Percentiles rank a stretch among this genome's conserved stretches.
These are phyloP conservation scores for Plestiodon gilberti DNA, from an alignment of 2,113 vertebrate genomes.

Conservation along the genomic window DNA sequence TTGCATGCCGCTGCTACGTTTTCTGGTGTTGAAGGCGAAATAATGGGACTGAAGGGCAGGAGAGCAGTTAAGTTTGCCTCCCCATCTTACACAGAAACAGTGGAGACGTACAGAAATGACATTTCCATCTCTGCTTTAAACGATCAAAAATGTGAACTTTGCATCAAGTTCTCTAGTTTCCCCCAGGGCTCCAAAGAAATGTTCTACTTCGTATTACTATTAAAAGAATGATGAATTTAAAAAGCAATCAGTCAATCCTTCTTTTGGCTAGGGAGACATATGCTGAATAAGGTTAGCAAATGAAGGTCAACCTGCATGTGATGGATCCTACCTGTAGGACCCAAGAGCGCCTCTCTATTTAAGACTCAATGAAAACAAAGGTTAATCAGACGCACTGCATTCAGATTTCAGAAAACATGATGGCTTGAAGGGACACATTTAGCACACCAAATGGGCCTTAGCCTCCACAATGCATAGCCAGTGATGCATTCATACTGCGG, in stretches of 20 bases:
- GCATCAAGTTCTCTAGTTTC: neutral
- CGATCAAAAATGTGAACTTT: constrained; percentile 6
- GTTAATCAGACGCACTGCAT: constrained; percentile 49
- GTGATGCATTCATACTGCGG: constrained; percentile 45
- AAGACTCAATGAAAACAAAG: constrained; percentile 37
- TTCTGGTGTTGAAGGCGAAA: neutral
- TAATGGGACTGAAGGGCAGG: neutral
- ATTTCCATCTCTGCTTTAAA: neutral
- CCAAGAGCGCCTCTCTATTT: neutral
- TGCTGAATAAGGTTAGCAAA: constrained; percentile 39
- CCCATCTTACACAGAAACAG: neutral
- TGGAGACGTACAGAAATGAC: neutral
- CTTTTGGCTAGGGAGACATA: constrained; percentile 11
- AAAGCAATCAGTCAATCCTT: neutral
- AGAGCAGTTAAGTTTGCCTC: too few species aligned
- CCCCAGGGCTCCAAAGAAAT: constrained; percentile 1
- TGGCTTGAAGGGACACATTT: constrained; percentile 60
- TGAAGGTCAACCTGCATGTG: constrained; percentile 35
- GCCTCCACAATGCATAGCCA: neutral
- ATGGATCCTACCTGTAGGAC: neutral
- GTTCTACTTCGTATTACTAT: constrained; percentile 6
- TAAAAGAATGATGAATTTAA: constrained; percentile 37
- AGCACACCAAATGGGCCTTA: constrained; percentile 35
- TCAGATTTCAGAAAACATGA: constrained; percentile 26
- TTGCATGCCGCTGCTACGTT: neutral